Conservation (phyloP, 2,888 invertebrate genomes). For the Metacarcinus magister region DNA sequence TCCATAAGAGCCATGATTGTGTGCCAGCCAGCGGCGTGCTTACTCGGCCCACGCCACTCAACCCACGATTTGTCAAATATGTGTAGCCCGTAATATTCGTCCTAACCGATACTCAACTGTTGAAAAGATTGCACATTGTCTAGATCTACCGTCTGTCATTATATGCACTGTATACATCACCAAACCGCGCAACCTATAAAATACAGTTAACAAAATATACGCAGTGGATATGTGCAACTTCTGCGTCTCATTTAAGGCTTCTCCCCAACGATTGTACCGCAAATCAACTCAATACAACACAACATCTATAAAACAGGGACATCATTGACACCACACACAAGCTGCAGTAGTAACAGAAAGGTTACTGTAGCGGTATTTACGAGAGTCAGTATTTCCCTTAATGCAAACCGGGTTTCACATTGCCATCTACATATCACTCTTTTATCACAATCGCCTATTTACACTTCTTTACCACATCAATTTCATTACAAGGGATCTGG, state of each 20-base stretch:
- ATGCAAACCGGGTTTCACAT: slow-evolving; percentile 60
- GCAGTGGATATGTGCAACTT: slow-evolving; percentile 60
- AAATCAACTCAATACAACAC: neutral
- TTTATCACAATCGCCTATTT: neutral
- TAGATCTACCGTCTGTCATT: neutral
- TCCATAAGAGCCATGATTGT: neutral
- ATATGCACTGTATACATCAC: neutral
- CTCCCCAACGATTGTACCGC: neutral
- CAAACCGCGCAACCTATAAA: neutral
- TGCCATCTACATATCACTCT: slow-evolving; percentile 59
- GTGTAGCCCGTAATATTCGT: neutral
- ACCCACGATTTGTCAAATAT: slow-evolving; percentile 31
- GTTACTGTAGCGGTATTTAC: neutral
- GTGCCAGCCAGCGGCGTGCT: neutral
- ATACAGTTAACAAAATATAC: slow-evolving; percentile 50
- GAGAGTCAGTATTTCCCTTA: neutral
- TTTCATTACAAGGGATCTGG: neutral
- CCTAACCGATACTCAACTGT: neutral
- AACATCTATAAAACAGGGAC: neutral
- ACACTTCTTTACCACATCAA: neutral
- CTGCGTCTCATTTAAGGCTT: slow-evolving; percentile 29
- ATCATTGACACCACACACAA: neutral
- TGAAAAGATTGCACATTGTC: neutral
- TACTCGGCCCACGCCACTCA: slow-evolving; percentile 38
- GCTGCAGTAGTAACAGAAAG: neutral